Evolutionary conservation across 2,113 vertebrate genomes (phyloP).

Genomic region (Perca flavescens): DNA sequence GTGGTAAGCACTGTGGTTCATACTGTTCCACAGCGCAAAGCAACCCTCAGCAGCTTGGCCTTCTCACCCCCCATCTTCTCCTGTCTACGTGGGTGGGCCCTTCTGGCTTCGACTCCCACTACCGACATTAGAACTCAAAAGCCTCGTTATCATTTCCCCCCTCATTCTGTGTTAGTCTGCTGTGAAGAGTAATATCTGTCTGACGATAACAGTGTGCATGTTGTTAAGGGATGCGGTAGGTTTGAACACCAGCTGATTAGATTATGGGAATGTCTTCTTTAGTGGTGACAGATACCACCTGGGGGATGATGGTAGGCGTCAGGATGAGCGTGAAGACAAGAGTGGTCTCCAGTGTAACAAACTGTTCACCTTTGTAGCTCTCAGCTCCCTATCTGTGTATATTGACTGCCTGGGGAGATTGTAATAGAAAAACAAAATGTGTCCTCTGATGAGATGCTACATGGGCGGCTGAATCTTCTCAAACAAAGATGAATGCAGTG

Average conservation of each 20-base stretch:
- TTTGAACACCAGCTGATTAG: conserved; percentile 45
- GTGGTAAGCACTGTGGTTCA: conserved; percentile 45
- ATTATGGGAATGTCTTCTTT: conserved; percentile 46
- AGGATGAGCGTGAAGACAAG: conserved; percentile 7
- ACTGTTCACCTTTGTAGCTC: conserved; percentile 31
- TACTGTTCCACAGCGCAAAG: conserved; percentile 28
- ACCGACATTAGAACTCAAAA: conserved; percentile 24
- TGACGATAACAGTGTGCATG: conserved; percentile 3
- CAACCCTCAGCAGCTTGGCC: conserved; percentile 50
- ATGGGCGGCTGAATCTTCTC: conserved; percentile 40
- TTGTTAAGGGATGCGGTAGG: conserved; percentile 11
- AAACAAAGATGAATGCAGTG: conserved; percentile 37
- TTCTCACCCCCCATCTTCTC: conserved; percentile 32
- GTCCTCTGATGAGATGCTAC: conserved; percentile 18
- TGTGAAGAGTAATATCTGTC: conserved; percentile 38
- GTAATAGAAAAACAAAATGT: conserved; percentile 43
- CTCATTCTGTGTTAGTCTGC: conserved; percentile 27
- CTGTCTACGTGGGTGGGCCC: conserved; percentile 68
- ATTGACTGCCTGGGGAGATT: conserved; percentile 26
- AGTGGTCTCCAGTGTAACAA: conserved; percentile 39
- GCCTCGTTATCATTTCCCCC: conserved; percentile 41
- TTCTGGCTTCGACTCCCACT: conserved; percentile 44
- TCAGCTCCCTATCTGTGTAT: conserved; percentile 29
- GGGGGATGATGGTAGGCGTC: conserved; percentile 48
- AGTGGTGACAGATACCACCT: conserved; percentile 59